These are phyloP conservation scores for Hepsetus odoe DNA, from an alignment of 2,113 vertebrate genomes.

Conservation along the genomic window DNA sequence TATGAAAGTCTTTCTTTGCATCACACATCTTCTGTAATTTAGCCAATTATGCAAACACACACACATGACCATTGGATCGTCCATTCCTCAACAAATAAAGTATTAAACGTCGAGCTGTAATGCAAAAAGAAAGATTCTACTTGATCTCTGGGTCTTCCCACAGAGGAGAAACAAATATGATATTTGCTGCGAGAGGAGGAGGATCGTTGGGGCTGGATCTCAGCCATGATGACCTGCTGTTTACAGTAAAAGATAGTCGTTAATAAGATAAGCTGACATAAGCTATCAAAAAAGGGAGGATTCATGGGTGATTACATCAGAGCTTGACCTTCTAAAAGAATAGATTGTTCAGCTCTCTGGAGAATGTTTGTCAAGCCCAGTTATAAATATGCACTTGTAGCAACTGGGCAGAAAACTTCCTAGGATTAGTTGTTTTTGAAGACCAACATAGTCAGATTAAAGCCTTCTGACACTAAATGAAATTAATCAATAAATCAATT, in stretches of 20 bases:
- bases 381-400: background rate
- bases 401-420: too few relatives aligned
- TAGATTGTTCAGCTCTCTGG: background rate
- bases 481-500: too few relatives aligned
- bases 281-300: constrained; percentile 4
- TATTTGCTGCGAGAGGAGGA: background rate
- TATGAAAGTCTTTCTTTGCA: background rate
- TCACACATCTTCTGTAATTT: background rate
- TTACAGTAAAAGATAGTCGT: constrained; percentile 28
- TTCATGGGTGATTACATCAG: constrained; percentile 14
- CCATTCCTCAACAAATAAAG: constrained; percentile 40
- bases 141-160: constrained; percentile 2
- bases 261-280: background rate
- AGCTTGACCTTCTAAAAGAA: background rate
- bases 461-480: too few relatives aligned
- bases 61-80: background rate
- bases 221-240: constrained; percentile 35
- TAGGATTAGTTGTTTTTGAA: too few relatives aligned
- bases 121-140: background rate
- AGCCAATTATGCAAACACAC: background rate
- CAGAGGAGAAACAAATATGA: constrained; percentile 24
- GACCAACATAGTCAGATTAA: too few relatives aligned
- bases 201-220: background rate
- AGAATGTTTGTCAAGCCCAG: background rate
- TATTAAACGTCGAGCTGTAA: constrained; percentile 2